These are phyloP conservation scores for Dysidea cf. avara DNA, from an alignment of 37 sponge, comb jelly and placozoan genomes.

Conservation along the genomic window DNA sequence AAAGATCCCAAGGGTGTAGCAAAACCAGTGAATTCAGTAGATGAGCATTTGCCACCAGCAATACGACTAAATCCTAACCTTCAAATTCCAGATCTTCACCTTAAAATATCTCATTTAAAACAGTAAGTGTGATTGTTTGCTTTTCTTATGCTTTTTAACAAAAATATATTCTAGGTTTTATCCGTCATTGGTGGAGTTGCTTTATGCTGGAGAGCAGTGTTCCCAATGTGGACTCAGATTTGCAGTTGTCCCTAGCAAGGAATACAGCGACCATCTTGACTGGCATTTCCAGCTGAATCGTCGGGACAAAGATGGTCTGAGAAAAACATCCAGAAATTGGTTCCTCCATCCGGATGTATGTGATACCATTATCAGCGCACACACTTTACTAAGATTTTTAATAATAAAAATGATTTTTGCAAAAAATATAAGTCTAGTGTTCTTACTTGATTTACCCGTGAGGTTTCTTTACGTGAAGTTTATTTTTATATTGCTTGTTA, in stretches of 20 bases:
- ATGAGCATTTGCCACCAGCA: background rate
- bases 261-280: conserved; percentile 85
- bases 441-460: no score
- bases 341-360: conserved; percentile 74
- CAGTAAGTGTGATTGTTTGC: conserved; percentile 40
- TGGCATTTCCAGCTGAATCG: conserved; percentile 92
- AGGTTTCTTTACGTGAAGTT: no score
- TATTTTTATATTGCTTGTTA: no score
- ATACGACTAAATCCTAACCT: background rate
- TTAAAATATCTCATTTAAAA: conserved; percentile 48
- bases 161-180: conserved; percentile 26
- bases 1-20: background rate
- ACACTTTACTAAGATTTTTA: no score
- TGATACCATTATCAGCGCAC: background rate
- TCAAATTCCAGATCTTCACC: conserved; percentile 41
- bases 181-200: conserved; percentile 35
- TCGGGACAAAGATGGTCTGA: conserved; percentile 24
- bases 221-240: conserved; percentile 91
- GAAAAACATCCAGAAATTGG: conserved; percentile 58
- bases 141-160: background rate
- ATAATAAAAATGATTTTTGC: no score
- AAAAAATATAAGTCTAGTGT: no score
- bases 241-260: conserved; percentile 19
- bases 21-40: background rate
- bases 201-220: conserved; percentile 84